A percentile compares a stretch with the other conserved stretches of the same genome.
Conservation (phyloP, 2,888 invertebrate genomes). For the Boloria euphrosyne region DNA sequence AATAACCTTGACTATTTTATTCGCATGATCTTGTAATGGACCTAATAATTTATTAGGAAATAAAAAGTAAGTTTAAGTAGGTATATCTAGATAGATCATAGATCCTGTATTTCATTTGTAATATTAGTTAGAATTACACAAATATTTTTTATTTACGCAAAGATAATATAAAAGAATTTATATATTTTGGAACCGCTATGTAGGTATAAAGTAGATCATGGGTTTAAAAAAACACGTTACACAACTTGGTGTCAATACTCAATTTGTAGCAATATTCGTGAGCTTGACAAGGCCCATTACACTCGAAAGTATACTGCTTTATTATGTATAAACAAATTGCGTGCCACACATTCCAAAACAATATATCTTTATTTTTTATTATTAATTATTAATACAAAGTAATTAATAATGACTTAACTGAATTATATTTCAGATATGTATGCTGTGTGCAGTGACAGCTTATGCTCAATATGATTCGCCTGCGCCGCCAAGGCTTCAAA, state of each 20-base stretch:
- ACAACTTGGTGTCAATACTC: conserved; percentile 41
- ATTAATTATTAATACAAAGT: not conserved
- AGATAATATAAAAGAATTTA: not conserved
- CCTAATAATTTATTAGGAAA: conserved; percentile 7
- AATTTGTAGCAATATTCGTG: conserved; percentile 43
- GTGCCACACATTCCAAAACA: conserved; percentile 48
- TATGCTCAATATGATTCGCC: conserved; percentile 81
- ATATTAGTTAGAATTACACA: not conserved
- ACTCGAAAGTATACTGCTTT: conserved; percentile 65
- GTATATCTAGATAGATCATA: not conserved
- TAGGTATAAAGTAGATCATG: conserved; percentile 25
- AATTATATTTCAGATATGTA: conserved; percentile 68
- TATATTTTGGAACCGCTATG: not conserved
- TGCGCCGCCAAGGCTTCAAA: conserved; percentile 84
- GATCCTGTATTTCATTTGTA: not conserved
- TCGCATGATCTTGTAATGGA: conserved; percentile 7
- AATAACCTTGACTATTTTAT: conserved; percentile 15
- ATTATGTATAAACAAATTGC: conserved; percentile 52
- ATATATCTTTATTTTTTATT: not conserved
- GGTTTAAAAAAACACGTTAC: conserved; percentile 44
- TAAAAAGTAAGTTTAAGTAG: not conserved
- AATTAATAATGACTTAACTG: not conserved
- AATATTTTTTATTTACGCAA: not conserved
- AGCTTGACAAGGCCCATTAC: conserved; percentile 55
- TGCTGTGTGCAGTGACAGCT: conserved; percentile 77